Conservation (phyloP, 2,797 vertebrate species). For the Acanthurus tractus region DNA sequence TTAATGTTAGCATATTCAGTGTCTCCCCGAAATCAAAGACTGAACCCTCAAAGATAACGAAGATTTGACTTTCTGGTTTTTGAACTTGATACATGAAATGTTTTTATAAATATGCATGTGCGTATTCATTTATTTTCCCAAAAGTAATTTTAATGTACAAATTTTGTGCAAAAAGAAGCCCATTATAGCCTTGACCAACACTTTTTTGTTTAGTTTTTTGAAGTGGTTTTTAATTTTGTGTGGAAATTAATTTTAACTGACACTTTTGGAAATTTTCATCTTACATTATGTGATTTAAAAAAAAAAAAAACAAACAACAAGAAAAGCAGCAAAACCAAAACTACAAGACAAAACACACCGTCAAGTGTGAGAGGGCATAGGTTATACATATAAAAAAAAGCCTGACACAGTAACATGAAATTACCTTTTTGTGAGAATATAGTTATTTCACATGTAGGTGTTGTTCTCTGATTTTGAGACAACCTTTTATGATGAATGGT, state of each 20-base stretch:
- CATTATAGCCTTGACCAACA: background rate
- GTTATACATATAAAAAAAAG: conserved; percentile 2
- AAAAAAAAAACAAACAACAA: conserved; percentile 12
- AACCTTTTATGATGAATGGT: conserved; percentile 40
- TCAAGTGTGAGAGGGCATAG: conserved; percentile 16
- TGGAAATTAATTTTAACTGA: conserved; percentile 20
- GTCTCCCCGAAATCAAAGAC: background rate
- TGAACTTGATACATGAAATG: background rate
- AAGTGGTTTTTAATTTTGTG: conserved; percentile 2
- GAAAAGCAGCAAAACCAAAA: conserved; percentile 17
- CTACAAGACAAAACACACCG: conserved; percentile 21
- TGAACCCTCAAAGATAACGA: background rate
- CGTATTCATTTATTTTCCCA: background rate
- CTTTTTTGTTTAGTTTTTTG: background rate
- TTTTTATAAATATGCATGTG: background rate
- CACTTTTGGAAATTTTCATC: conserved; percentile 19
- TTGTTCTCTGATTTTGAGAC: conserved; percentile 38
- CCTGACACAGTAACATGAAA: background rate
- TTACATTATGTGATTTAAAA: conserved; percentile 14
- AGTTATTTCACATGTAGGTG: conserved; percentile 27
- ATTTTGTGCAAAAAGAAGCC: background rate
- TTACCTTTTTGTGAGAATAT: conserved; percentile 19
- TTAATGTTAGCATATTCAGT: background rate
- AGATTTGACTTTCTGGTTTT: background rate
- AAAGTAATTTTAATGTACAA: background rate